A percentile compares a stretch with the other conserved stretches of the same genome.
These are phyloP conservation scores for Zophobas atratus DNA, from an alignment of 1,140 invertebrate species.

Conservation along the genomic window DNA sequence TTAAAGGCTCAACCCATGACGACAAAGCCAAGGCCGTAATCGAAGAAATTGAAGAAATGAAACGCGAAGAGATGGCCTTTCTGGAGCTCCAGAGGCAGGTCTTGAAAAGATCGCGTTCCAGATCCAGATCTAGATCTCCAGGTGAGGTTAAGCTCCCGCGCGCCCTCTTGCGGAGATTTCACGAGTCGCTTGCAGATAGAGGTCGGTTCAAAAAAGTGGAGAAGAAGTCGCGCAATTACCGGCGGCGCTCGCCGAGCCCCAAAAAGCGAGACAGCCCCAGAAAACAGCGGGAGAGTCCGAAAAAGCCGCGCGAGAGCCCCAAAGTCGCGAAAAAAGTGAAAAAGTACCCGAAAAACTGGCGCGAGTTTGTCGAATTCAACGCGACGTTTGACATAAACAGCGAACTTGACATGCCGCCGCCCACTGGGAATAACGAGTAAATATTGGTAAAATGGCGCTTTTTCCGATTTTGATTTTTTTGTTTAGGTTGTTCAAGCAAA, in stretches of 20 bases:
- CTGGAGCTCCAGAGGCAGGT: background rate
- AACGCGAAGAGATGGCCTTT: conserved; percentile 54
- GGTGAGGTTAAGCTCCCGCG: background rate
- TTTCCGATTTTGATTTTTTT: conserved; percentile 14
- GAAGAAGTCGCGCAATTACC: conserved; percentile 59
- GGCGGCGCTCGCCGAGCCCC: conserved; percentile 43
- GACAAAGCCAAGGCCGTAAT: conserved; percentile 62
- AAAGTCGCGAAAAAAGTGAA: conserved; percentile 44
- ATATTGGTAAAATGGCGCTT: background rate
- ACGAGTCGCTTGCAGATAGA: conserved; percentile 8
- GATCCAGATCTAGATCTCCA: conserved; percentile 26
- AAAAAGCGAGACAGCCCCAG: conserved; percentile 26
- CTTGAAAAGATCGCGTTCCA: conserved; percentile 2
- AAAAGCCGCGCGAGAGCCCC: no score
- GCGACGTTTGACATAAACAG: conserved; percentile 41
- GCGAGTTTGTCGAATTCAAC: conserved; percentile 57
- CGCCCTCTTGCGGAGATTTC: background rate
- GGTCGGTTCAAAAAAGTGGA: conserved; percentile 56
- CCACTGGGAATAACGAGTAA: conserved; percentile 31
- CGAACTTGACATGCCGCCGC: conserved; percentile 13
- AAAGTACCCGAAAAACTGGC: conserved; percentile 62
- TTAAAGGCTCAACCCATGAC: conserved; percentile 21
- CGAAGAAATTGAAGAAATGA: conserved; percentile 63
- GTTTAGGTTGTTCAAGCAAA: conserved; percentile 53
- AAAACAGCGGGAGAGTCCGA: no score